These are phyloP conservation scores for Cladorhizidae sp. DNA, from an alignment of 37 sponge, comb jelly and placozoan species.

Conservation along the genomic window DNA sequence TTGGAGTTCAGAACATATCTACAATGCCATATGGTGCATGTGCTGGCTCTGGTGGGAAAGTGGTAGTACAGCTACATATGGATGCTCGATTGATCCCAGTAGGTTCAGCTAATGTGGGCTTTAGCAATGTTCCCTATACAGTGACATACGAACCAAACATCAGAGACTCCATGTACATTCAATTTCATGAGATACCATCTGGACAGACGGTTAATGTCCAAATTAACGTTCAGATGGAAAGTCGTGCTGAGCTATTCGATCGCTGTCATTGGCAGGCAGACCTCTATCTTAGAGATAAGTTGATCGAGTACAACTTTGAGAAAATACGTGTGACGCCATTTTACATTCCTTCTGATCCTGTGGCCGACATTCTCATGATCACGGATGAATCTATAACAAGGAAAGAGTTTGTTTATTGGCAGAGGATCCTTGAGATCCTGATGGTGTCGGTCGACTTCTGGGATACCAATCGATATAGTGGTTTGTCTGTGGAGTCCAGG, in stretches of 20 bases:
- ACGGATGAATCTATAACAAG: slow-evolving; percentile 55
- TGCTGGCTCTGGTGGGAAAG: slow-evolving; percentile 70
- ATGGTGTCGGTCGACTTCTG: slow-evolving; percentile 77
- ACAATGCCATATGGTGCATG: slow-evolving; percentile 67
- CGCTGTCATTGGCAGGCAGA: slow-evolving; percentile 76
- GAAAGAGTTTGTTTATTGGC: slow-evolving; percentile 84
- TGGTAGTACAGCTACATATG: slow-evolving; percentile 63
- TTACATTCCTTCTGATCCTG: slow-evolving; percentile 63
- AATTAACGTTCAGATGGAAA: slow-evolving; percentile 72
- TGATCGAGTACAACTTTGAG: slow-evolving; percentile 78
- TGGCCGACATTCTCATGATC: slow-evolving; percentile 73
- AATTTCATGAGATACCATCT: slow-evolving; percentile 66
- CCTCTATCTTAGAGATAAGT: slow-evolving; percentile 75
- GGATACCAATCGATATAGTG: slow-evolving; percentile 73
- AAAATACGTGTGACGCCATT: slow-evolving; percentile 78
- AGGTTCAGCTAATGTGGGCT: slow-evolving; percentile 50
- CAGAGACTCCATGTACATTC: slow-evolving; percentile 72
- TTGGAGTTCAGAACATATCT: slow-evolving; percentile 79
- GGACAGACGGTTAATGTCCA: slow-evolving; percentile 57
- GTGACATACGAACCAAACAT: slow-evolving; percentile 68
- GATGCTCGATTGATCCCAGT: slow-evolving; percentile 76
- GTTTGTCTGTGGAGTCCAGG: slow-evolving; percentile 55
- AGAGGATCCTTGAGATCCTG: slow-evolving; percentile 58
- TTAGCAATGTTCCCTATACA: slow-evolving; percentile 53
- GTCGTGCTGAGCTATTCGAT: slow-evolving; percentile 78